Percentiles rank a stretch among this genome's conserved stretches.
Evolutionary conservation across 2,888 invertebrate species (phyloP).

Genomic region (Tribolium freemani): DNA sequence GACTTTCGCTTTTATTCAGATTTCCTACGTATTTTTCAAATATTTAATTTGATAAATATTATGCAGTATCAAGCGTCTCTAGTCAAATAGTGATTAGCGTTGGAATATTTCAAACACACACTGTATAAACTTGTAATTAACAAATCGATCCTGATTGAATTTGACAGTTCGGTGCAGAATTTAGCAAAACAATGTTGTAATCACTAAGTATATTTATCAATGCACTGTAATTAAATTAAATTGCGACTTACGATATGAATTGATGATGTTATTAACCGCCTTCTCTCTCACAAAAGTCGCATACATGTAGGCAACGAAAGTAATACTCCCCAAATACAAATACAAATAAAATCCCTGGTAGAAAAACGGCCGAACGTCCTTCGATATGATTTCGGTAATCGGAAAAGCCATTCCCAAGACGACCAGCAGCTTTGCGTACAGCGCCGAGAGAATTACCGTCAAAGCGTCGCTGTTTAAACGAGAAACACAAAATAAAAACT

Average conservation of each 20-base stretch:
- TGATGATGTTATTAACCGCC: conserved; percentile 67
- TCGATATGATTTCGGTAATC: conserved; percentile 87
- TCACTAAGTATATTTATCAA: neutral
- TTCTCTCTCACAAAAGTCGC: conserved; percentile 75
- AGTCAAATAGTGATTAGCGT: neutral
- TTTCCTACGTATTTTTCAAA: too few species aligned
- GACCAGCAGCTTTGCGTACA: conserved; percentile 88
- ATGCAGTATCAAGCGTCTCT: neutral
- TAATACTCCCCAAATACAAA: conserved; percentile 81
- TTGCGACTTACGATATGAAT: conserved; percentile 58
- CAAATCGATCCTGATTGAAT: neutral
- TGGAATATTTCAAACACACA: neutral
- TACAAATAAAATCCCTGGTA: conserved; percentile 90
- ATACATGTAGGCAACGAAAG: conserved; percentile 77
- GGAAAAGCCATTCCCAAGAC: conserved; percentile 89
- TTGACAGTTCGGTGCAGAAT: neutral
- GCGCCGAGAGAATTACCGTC: conserved; percentile 81
- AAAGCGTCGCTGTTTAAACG: conserved; percentile 74
- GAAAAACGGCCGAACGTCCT: conserved; percentile 80
- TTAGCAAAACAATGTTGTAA: neutral
- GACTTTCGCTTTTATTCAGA: too few species aligned
- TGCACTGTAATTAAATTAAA: neutral
- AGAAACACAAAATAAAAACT: neutral
- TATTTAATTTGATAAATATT: neutral
- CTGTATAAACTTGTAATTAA: neutral